Base-by-base conservation (phyloP, 2,888 invertebrate genomes). In the Clusia tigrina region DNA sequence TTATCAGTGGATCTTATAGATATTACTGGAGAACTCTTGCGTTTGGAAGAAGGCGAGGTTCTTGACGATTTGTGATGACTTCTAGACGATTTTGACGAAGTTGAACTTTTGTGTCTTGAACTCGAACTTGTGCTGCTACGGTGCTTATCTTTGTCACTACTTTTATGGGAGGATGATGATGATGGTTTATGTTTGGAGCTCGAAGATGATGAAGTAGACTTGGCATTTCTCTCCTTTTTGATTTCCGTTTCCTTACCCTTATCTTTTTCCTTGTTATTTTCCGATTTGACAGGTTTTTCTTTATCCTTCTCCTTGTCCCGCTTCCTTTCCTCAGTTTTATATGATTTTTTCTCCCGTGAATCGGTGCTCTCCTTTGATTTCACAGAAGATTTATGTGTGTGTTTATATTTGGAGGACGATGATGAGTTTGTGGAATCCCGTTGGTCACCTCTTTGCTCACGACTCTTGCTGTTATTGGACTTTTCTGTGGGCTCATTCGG, bases 81-180 rank as follows among this genome's bases (percentile, higher is more conserved):
- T 38, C 58, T 71, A 0, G 74, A 68, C 12, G 71, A 65, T 10
- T 71, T 58, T 6, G 69, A 63, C 25, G 67, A 51, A n/a, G 42
- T 22, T 5, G 58, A 52, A 37, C 58, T 52, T 54, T 56, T 67
- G 46, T 63, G 55, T 22, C 26, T 48, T 2, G 66, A 69, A 53
- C 58, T 62, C 20, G 66, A 62, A 58, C 69, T 71, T 25, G 73
- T 69, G 3, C 71, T 75, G 2, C 65, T 60, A 0, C 58, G 65
- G 23, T 68, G 67, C 17, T 69, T 71, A 26, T 58, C 65, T 26
- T 55, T 68, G 12, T 67, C 62, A 15, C 48, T 55, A 59, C 46
- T 60, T 18, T 55, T 59, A 60, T 37, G 53, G 5, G 52, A 46
- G 12, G 65, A 64, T 9, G 68, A 64, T 37, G 70, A 58, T 5